Evolutionary conservation across 2,797 vertebrate species (phyloP), one percentile per base, ranked within the genome.

Genomic region (Gobio occitaniae): DNA sequence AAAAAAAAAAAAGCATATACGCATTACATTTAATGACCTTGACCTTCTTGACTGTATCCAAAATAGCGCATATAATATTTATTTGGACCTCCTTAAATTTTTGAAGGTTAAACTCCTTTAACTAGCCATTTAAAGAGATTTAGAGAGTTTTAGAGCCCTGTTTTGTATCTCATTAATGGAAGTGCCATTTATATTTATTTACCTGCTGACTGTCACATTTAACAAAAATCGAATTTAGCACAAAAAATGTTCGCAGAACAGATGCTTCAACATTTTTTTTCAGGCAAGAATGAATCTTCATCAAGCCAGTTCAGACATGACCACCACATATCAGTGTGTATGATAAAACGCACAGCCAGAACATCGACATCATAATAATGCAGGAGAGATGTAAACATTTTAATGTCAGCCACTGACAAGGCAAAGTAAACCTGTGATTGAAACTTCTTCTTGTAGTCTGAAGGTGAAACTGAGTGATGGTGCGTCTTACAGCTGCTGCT

Each of bases 351-450:
- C 29, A 70, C 65, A 41, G 48, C 19, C 32, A 36, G 63, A 68
- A 52, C 65, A 50, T 32, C 29, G 4, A 36, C 65, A 80, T 69
- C 32, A 56, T 65, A 21, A 36, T 78, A 21, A 80, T 80, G 65
- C 65, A 25, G 65, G 79, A 68, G 78, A 54, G 19, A 66, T 41
- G 56, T 80, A 56, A 80, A 80, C 50, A 66, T 69, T 21, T 68
- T 38, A 69, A 78, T 29, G 21, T 79, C 61, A 65, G 16, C 59
- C 77, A 79, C 41, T 36, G 41, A 79, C 59, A 48, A 32, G 44
- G 38, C 44, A 66, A 65, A 79, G 77, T 79, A 50, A 79, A 79
- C 25, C 50, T 12, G 36, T 71, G 66, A 81, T 81, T 71, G 50
- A 70, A 76, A 76, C 72, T n/a, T 12, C 50, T 25, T 44, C 10